Conservation (phyloP, 2,113 vertebrate genomes). For the Phainopepla nitens region DNA sequence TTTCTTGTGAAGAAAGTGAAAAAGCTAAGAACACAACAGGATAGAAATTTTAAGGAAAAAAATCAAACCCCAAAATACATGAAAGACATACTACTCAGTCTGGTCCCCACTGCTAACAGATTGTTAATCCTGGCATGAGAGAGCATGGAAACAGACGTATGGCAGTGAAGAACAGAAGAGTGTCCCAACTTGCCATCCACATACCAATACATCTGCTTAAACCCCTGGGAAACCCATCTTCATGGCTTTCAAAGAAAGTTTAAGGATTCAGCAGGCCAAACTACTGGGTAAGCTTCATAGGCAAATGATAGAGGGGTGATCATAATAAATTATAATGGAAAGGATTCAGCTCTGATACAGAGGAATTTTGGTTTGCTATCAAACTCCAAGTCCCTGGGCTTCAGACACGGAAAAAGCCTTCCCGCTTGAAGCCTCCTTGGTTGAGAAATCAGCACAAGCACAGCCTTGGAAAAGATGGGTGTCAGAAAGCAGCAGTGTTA, state of each 20-base stretch:
- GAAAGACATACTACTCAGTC: not conserved
- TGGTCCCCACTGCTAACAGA: not conserved
- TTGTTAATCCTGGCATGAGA: not conserved
- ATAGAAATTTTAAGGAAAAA: not conserved
- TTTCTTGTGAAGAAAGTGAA: not conserved
- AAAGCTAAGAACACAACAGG: not conserved
- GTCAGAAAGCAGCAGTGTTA: not conserved
- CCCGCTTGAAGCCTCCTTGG: not conserved
- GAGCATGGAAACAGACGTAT: accelerated
- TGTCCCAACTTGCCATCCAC: not conserved
- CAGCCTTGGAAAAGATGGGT: not conserved
- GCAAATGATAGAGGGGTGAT: not conserved
- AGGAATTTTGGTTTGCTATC: not conserved
- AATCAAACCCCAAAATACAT: not conserved
- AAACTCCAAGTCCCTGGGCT: not conserved
- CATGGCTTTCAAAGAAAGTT: not conserved
- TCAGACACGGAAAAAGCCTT: not conserved
- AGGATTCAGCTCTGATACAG: not conserved
- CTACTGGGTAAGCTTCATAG: not conserved
- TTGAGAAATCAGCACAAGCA: not conserved
- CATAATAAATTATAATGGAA: not conserved
- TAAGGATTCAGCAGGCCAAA: not conserved
- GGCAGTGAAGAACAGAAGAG: not conserved
- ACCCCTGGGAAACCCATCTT: not conserved
- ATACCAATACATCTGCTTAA: accelerated